Percentiles rank a stretch among this genome's conserved stretches.
Conservation (phyloP, 2,888 invertebrate genomes). For the Salpingus planirostris region DNA sequence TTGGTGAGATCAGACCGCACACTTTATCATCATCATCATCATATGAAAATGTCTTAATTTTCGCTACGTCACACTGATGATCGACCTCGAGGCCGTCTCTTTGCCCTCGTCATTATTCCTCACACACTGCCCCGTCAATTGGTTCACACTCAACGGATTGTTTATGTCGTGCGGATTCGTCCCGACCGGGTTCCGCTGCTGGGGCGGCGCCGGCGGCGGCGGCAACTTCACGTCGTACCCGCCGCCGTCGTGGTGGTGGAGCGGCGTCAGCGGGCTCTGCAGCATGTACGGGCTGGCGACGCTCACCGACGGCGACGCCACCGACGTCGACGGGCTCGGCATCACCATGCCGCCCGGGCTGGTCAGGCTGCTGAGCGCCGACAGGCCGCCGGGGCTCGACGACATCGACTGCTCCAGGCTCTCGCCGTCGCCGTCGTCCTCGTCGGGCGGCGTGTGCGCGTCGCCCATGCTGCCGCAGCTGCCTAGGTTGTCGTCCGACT, state of each 20-base stretch:
- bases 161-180: constrained; percentile 88
- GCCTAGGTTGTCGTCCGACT: constrained; percentile 65
- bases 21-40: constrained; percentile 15
- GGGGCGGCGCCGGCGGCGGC: constrained; percentile 37
- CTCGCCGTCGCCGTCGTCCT: constrained; percentile 59
- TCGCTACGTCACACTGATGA: constrained; percentile 43
- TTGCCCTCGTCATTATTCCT: constrained; percentile 37
- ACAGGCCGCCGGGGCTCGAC: constrained; percentile 54
- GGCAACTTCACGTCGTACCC: constrained; percentile 38
- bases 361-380: constrained; percentile 59
- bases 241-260: constrained; percentile 37
- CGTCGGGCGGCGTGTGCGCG: constrained; percentile 57
- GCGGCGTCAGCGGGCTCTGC: constrained; percentile 41
- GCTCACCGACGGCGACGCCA: constrained; percentile 55
- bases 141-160: constrained; percentile 86
- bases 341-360: constrained; percentile 60
- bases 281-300: constrained; percentile 52
- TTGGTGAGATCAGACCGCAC: constrained; percentile 33
- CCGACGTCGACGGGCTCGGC: constrained; percentile 69
- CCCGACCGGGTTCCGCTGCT: constrained; percentile 80
- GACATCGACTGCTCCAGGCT: constrained; percentile 51
- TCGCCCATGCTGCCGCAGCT: constrained; percentile 74
- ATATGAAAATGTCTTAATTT: constrained; percentile 4
- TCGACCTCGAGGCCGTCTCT: constrained; percentile 35
- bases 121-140: constrained; percentile 65